Evolutionary conservation across 2,797 vertebrate genomes (phyloP).

Genomic region (Bryconaethiops microstoma): DNA sequence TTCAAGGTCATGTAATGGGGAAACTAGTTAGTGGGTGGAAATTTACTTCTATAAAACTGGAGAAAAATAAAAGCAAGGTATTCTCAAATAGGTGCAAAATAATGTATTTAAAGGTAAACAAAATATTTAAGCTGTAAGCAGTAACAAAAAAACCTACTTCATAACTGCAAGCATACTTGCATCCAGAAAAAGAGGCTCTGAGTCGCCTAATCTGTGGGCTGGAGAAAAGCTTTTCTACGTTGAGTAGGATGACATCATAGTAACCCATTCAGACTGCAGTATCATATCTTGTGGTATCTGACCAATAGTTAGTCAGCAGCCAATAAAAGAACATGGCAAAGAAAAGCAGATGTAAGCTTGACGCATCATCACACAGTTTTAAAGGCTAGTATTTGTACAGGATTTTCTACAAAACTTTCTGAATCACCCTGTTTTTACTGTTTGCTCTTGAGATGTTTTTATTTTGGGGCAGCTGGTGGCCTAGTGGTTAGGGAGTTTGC

Average conservation of each 20-base stretch:
- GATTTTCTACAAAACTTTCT: background rate
- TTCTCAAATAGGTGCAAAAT: no score
- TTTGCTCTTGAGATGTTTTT: background rate
- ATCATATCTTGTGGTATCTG: background rate
- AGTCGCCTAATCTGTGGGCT: background rate
- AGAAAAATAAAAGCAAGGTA: no score
- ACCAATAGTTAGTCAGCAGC: background rate
- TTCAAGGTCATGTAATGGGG: no score
- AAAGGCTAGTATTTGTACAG: background rate
- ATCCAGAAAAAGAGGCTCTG: background rate
- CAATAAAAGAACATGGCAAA: background rate
- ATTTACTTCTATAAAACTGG: no score
- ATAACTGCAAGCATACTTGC: background rate
- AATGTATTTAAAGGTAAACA: no score
- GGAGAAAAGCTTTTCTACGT: background rate
- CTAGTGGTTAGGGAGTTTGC: no score
- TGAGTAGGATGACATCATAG: background rate
- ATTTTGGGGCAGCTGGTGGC: no score
- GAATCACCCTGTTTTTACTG: background rate
- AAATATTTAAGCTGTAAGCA: no score
- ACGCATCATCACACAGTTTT: background rate
- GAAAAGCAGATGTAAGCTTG: background rate
- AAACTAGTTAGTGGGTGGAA: no score
- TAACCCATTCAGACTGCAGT: background rate
- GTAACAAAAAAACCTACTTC: no score